Conservation (phyloP, 2,888 invertebrate genomes). For the Drosophila falleni region DNA sequence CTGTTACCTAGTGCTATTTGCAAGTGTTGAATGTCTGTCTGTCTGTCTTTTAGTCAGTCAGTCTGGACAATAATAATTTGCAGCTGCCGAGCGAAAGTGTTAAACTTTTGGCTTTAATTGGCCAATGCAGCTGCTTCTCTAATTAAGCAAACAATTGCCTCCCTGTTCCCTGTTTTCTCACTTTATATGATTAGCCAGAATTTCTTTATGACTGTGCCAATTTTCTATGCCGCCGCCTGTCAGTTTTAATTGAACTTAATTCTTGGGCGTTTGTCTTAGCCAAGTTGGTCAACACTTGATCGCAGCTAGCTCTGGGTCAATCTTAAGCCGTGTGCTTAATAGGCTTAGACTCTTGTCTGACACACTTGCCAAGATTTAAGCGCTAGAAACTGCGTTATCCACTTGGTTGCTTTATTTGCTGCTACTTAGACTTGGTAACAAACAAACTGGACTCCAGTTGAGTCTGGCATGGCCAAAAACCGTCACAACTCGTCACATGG, state of each 20-base stretch:
- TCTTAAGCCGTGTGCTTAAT: conserved; percentile 73
- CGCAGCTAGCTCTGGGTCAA: conserved; percentile 54
- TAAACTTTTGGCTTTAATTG: conserved; percentile 39
- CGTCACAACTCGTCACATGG: conserved; percentile 47
- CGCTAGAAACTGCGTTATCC: conserved; percentile 27
- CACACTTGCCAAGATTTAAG: conserved; percentile 48
- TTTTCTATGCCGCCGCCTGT: conserved; percentile 55
- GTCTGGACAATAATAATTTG: conserved; percentile 19
- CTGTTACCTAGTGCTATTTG: no score
- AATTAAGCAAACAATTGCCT: conserved; percentile 36
- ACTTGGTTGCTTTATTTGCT: conserved; percentile 52
- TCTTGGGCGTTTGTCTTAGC: conserved; percentile 25
- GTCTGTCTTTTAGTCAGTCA: neutral
- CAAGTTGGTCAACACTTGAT: no score
- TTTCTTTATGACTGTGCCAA: conserved; percentile 54
- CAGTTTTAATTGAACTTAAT: conserved; percentile 73
- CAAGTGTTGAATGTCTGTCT: no score
- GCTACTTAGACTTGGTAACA: conserved; percentile 22
- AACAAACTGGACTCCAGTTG: conserved; percentile 24
- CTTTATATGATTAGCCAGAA: conserved; percentile 35
- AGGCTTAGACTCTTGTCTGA: conserved; percentile 56
- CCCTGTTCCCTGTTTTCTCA: neutral
- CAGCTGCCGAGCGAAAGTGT: conserved; percentile 47
- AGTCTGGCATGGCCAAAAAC: conserved; percentile 35
- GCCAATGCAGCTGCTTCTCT: conserved; percentile 30